phyloP scores from a whole-genome alignment of 2,113 vertebrate species.

The Calyptommatus sinebrachiatus region DNA sequence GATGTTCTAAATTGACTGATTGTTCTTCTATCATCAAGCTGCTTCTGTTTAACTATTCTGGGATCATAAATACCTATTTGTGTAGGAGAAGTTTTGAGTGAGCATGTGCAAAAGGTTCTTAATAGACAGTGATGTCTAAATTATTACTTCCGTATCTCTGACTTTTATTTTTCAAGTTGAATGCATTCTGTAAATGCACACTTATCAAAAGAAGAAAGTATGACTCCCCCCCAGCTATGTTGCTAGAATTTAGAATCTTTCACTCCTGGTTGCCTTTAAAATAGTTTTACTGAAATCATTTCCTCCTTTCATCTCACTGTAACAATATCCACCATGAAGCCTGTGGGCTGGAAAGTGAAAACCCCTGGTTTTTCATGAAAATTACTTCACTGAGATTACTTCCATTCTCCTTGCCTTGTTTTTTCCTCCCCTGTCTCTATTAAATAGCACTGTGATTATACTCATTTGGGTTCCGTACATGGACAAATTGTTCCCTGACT shows the following conservation, averaged over 20 bases:
- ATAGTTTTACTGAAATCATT: background rate
- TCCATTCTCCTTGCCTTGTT: background rate
- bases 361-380: background rate
- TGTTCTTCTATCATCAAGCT: background rate
- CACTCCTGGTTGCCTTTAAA: background rate
- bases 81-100: background rate
- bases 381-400: background rate
- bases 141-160: background rate
- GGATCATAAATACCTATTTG: background rate
- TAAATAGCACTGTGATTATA: background rate
- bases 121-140: background rate
- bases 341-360: slow-evolving; percentile 4
- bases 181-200: background rate
- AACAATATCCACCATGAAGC: background rate
- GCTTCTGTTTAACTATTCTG: background rate
- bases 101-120: background rate
- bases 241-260: background rate
- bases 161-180: background rate
- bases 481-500: background rate
- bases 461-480: background rate
- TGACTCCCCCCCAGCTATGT: background rate
- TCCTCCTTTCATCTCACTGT: background rate
- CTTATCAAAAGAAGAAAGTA: background rate
- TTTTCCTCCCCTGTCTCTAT: background rate
- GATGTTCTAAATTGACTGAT: background rate